These are phyloP conservation scores for Drosophila niveifrons DNA, from an alignment of 2,888 invertebrate genomes.

Conservation along the genomic window DNA sequence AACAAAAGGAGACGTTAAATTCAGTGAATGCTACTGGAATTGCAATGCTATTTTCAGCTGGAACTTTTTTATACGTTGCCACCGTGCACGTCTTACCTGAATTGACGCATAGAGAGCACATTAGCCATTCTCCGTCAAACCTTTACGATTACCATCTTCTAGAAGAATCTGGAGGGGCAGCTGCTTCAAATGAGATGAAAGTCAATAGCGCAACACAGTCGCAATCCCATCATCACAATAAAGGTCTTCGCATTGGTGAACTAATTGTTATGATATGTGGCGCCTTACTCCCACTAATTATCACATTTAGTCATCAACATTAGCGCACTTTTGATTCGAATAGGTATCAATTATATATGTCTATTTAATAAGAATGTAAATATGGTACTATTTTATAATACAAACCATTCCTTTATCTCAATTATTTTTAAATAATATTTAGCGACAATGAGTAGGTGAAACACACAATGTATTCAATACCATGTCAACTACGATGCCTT, in stretches of 20 bases:
- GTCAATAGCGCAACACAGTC: slow-evolving; percentile 64
- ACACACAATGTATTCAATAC: background rate
- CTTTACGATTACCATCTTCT: slow-evolving; percentile 79
- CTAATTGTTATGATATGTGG: slow-evolving; percentile 94
- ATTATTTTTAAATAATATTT: background rate
- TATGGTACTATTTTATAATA: background rate
- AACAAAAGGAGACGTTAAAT: slow-evolving; percentile 95
- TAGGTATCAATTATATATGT: background rate
- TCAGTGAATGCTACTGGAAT: slow-evolving; percentile 97
- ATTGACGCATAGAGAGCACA: slow-evolving; percentile 88
- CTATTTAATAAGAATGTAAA: background rate
- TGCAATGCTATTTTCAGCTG: slow-evolving; percentile 99
- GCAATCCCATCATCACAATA: slow-evolving; percentile 69
- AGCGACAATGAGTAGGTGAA: background rate
- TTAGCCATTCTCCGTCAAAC: slow-evolving; percentile 71
- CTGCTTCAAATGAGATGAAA: slow-evolving; percentile 30
- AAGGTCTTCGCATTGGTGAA: slow-evolving; percentile 91
- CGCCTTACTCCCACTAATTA: slow-evolving; percentile 93
- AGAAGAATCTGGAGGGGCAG: slow-evolving; percentile 67
- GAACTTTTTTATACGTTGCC: slow-evolving; percentile 99
- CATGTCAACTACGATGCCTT: background rate
- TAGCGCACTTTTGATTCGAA: slow-evolving; percentile 80
- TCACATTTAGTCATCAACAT: slow-evolving; percentile 97
- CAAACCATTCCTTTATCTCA: background rate
- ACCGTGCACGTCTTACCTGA: slow-evolving; percentile 99